Evolutionary conservation across 2,113 vertebrate genomes (phyloP).

Genomic region (Tiliqua scincoides): DNA sequence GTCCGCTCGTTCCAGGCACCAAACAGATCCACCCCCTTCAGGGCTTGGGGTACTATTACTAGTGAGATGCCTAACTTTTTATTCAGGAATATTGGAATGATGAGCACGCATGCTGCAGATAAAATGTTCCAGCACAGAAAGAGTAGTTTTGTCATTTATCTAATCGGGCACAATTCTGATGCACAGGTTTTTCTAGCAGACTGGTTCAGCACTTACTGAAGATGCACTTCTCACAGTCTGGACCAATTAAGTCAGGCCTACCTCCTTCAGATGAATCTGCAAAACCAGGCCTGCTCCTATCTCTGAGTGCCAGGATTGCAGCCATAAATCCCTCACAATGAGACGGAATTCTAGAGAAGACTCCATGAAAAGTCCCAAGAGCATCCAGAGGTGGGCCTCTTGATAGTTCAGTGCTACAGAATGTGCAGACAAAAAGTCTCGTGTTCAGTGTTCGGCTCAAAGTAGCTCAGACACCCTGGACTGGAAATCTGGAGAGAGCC

Average conservation of each 20-base stretch:
- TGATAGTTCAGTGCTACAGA: too few relatives aligned
- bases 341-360: background rate
- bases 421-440: too few relatives aligned
- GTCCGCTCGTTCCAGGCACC: too few relatives aligned
- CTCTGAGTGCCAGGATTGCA: background rate
- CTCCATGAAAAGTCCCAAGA: background rate
- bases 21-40: too few relatives aligned
- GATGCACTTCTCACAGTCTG: background rate
- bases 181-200: background rate
- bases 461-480: too few relatives aligned
- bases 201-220: constrained; percentile 8
- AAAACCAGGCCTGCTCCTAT: background rate
- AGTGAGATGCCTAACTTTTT: too few relatives aligned
- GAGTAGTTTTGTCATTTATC: background rate
- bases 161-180: background rate
- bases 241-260: background rate
- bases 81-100: too few relatives aligned
- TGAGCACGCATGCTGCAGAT: too few relatives aligned
- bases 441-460: too few relatives aligned
- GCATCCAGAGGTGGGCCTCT: background rate
- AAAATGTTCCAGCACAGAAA: background rate
- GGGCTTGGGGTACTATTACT: too few relatives aligned
- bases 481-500: too few relatives aligned
- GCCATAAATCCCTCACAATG: background rate
- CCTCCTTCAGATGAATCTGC: background rate